Evolutionary conservation across 2,797 vertebrate species (phyloP).

Genomic region (Anguilla megastoma): DNA sequence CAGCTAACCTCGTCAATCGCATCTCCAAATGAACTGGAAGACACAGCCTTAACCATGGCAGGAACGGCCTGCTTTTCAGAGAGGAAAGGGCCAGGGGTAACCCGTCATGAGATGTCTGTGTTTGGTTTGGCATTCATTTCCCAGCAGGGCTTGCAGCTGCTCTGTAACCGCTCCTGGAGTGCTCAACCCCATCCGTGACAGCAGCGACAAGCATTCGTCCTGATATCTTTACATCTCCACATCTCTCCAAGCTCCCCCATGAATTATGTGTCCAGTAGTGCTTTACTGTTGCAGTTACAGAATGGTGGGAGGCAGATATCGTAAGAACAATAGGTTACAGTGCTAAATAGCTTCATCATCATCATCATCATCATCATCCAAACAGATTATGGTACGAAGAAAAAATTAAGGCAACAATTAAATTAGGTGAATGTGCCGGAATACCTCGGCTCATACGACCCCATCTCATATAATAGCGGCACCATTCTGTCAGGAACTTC

Average conservation of each 20-base stretch:
- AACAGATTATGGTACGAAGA: neutral
- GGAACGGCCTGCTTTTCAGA: neutral
- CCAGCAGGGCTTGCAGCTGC: neutral
- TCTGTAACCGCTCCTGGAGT: neutral
- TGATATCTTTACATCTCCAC: neutral
- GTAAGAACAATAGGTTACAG: too few relatives aligned
- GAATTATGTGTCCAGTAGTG: neutral
- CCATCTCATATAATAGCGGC: neutral
- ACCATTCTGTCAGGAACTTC: neutral
- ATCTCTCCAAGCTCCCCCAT: neutral
- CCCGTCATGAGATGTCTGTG: neutral
- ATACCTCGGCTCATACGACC: neutral
- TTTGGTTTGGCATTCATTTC: neutral
- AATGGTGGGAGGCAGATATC: neutral
- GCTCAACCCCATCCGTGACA: neutral
- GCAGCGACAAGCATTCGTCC: neutral
- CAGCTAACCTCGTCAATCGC: neutral
- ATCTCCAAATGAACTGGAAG: neutral
- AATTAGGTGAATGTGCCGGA: neutral
- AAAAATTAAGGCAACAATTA: neutral
- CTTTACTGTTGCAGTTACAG: neutral
- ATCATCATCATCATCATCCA: neutral
- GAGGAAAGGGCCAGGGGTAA: neutral
- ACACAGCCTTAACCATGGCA: conserved; percentile 16
- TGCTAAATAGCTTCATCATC: too few relatives aligned